Evolutionary conservation across 2,113 vertebrate genomes (phyloP).

Genomic region (Anhinga rufa): DNA sequence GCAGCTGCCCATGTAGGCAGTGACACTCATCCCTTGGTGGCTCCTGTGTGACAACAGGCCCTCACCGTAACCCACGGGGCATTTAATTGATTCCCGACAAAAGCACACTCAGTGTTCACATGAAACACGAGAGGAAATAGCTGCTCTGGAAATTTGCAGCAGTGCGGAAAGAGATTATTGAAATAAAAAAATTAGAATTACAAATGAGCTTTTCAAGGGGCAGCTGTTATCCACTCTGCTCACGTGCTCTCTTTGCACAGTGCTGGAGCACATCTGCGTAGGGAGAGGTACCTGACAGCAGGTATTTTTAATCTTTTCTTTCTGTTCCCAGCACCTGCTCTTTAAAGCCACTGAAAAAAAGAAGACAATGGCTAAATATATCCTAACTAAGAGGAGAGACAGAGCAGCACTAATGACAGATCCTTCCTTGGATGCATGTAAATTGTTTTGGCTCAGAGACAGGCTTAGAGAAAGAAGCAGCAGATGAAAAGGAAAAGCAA

Average conservation of each 20-base stretch:
- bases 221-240: constrained; percentile 54
- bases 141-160: constrained; percentile 24
- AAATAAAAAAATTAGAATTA: constrained; percentile 59
- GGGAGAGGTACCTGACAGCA: constrained; percentile 2
- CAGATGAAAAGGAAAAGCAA: neutral
- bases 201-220: constrained; percentile 41
- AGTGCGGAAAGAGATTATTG: constrained; percentile 35
- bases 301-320: constrained; percentile 35
- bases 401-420: constrained; percentile 33
- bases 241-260: neutral
- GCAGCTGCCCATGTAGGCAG: neutral
- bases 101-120: neutral
- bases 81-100: neutral
- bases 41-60: neutral
- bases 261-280: neutral
- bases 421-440: constrained; percentile 21
- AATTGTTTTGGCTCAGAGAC: constrained; percentile 12
- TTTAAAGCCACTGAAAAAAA: neutral
- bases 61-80: neutral
- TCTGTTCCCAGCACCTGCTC: constrained; percentile 14
- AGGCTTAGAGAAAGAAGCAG: neutral
- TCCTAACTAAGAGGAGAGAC: constrained; percentile 19
- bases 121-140: constrained; percentile 14
- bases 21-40: accelerated
- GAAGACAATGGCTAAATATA: constrained; percentile 30